Evolutionary conservation across 2,113 vertebrate genomes (phyloP), one percentile per base, ranked within the genome.

Genomic region (Leucoraja erinaceus): DNA sequence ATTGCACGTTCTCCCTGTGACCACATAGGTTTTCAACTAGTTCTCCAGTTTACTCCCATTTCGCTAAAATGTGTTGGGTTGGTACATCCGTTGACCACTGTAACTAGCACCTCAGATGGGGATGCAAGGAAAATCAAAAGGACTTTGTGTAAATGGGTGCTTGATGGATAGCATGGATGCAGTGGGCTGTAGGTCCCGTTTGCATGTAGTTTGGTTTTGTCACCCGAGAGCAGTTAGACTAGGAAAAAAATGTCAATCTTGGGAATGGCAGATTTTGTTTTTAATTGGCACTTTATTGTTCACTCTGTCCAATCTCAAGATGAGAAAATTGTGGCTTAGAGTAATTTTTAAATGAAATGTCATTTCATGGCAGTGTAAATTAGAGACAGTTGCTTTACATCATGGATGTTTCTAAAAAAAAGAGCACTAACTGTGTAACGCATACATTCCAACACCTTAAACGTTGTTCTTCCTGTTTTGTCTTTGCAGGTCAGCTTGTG

Each of bases 401-500:
- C 38, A 10, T 14, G 75, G 31, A 33, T 38, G 31, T 78, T 38
- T 76, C 38, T n/a, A 10, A 12, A 31, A 31, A 31, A 72, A 72
- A 76, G 31, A 72, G 66, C 4, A 76, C 28, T n/a, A 10, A n/a
- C 72, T 74, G 22, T 14, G 22, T 4, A 14, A 18, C 18, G 20
- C n/a, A 1, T 76, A 47, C 6, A 18, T 79, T 79, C 10, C 25
- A 61, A n/a, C 81, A n/a, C 8, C 5, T 31, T 88, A 16, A 63
- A 11, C 56, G 16, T 20, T 16, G 70, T 68, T 12, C 70, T 72
- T 11, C 33, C 66, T 9, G 72, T 72, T 74, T 54, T 91, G 68
- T 83, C 38, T 72, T 68, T 63, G n/a, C 33, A 93, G 93, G 93
- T 93, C 78, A 93, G 98, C 0, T 96, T 99, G 61, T 99, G 99